Evolutionary conservation across 2,797 vertebrate genomes (phyloP).

Genomic region (Avahi laniger): DNA sequence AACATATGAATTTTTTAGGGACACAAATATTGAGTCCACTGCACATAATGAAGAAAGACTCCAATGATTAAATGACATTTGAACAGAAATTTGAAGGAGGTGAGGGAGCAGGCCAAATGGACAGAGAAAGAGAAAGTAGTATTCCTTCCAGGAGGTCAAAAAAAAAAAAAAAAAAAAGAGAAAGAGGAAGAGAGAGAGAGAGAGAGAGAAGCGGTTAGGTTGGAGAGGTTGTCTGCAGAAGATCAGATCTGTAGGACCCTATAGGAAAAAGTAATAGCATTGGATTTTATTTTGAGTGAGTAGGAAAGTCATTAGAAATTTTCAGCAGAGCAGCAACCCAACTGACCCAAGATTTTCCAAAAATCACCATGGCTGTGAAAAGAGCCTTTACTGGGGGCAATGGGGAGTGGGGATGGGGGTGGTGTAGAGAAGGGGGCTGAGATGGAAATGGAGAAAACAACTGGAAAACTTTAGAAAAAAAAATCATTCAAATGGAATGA

Average conservation of each 20-base stretch:
- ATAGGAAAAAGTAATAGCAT: not conserved
- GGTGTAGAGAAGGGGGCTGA: rapidly evolving
- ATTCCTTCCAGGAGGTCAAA: not conserved
- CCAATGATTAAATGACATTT: not conserved
- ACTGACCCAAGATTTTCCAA: not conserved
- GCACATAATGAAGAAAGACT: not conserved
- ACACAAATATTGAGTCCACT: not conserved
- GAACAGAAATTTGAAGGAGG: not conserved
- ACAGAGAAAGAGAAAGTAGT: not conserved
- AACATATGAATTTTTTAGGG: not conserved
- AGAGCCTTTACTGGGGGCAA: not conserved
- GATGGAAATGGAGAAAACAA: not conserved
- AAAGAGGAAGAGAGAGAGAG: not conserved
- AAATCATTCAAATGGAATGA: not conserved
- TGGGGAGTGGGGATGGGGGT: rapidly evolving
- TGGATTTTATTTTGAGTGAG: not conserved
- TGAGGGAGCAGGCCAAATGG: not conserved
- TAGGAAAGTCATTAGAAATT: slow-evolving; percentile 13
- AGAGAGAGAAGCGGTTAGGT: not conserved
- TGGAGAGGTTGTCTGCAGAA: not conserved
- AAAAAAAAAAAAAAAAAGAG: not conserved
- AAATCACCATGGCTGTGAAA: not conserved
- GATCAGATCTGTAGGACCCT: not conserved
- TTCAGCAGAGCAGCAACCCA: not conserved
- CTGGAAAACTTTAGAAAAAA: not conserved